Conservation (phyloP, 2,797 vertebrate species). For the Enteromius afrohamiltoni region DNA sequence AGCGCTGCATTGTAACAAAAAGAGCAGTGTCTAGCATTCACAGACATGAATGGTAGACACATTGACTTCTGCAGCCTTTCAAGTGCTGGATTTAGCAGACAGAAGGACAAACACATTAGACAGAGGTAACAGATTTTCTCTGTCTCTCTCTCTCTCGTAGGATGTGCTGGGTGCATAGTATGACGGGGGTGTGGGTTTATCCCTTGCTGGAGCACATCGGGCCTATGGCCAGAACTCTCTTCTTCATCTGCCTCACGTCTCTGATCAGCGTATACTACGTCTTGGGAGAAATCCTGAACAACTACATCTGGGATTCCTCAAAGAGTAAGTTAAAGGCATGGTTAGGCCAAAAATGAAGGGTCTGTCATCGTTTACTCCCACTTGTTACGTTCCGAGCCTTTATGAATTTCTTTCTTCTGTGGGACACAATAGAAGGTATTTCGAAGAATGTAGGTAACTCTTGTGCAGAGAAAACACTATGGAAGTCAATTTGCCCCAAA, state of each 20-base stretch:
- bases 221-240: conserved; percentile 82
- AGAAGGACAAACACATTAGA: conserved; percentile 32
- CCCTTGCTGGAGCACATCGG: conserved; percentile 90
- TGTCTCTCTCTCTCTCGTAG: conserved; percentile 67
- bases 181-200: conserved; percentile 97
- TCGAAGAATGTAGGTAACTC: background rate
- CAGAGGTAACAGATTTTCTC: conserved; percentile 22
- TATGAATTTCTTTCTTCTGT: background rate
- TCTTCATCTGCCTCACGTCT: conserved; percentile 82
- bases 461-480: background rate
- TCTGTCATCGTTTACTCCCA: background rate
- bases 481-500: background rate
- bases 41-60: conserved; percentile 55
- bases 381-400: background rate
- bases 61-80: conserved; percentile 53
- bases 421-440: background rate
- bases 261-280: conserved; percentile 87
- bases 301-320: conserved; percentile 93
- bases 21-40: conserved; percentile 46
- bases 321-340: conserved; percentile 75
- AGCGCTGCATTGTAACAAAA: conserved; percentile 33
- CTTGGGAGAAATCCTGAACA: conserved; percentile 93
- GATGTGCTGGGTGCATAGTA: conserved; percentile 96
- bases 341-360: background rate
- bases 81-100: conserved; percentile 38